These are phyloP conservation scores for Passerina amoena DNA, from an alignment of 2,113 vertebrate genomes.

Conservation along the genomic window DNA sequence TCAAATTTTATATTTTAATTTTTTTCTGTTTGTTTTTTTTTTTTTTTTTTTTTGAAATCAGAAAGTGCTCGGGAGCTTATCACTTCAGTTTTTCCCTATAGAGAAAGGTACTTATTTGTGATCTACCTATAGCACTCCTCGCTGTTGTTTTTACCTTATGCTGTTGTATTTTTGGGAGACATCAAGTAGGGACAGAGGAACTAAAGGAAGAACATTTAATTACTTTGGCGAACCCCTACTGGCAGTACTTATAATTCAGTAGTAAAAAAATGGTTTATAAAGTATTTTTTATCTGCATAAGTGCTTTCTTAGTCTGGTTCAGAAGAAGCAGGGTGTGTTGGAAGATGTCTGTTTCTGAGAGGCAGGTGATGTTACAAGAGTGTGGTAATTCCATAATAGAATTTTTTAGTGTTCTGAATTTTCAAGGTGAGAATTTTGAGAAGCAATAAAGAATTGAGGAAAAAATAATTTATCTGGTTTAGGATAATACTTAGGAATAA, in stretches of 20 bases:
- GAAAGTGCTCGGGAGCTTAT: neutral
- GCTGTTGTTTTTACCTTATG: neutral
- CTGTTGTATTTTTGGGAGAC: neutral
- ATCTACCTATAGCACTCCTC: neutral
- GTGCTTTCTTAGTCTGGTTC: neutral
- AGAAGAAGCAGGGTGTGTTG: neutral
- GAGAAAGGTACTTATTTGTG: neutral
- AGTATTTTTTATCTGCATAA: neutral
- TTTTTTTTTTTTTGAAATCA: neutral
- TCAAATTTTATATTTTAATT: neutral
- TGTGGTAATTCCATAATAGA: neutral
- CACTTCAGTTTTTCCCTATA: neutral
- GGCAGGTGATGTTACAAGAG: neutral
- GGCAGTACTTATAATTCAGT: neutral
- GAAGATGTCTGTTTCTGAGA: neutral
- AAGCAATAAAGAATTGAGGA: neutral
- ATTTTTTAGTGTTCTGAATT: neutral
- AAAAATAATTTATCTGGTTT: neutral
- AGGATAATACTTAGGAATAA: neutral
- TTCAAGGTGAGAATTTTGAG: neutral
- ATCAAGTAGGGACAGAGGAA: neutral
- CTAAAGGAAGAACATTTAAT: neutral
- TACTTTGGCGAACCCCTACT: neutral
- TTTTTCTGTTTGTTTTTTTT: neutral
- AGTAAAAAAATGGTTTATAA: neutral